phyloP scores from a whole-genome alignment of 2,888 invertebrate genomes.

The Euplexia lucipara region DNA sequence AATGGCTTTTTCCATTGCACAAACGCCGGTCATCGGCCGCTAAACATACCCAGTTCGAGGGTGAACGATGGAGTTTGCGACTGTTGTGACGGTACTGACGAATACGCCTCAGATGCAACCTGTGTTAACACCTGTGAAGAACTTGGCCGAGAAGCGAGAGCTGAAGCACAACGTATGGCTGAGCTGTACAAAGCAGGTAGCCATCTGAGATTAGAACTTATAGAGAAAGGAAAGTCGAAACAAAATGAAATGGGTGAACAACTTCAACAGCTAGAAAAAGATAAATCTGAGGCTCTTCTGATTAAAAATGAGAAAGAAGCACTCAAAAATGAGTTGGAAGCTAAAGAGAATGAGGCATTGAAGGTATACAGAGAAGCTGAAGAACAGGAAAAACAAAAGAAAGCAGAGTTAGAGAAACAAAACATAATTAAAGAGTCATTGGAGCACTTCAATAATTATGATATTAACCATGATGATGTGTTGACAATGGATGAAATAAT shows the following conservation, averaged over 20 bases:
- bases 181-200: conserved; percentile 95
- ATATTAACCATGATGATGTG: conserved; percentile 95
- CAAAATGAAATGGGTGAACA: conserved; percentile 94
- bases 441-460: conserved; percentile 94
- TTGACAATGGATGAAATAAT: conserved; percentile 93
- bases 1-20: conserved; percentile 97
- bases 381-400: conserved; percentile 91
- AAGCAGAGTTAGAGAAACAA: conserved; percentile 91
- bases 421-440: conserved; percentile 92
- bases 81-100: conserved; percentile 97
- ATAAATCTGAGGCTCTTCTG: conserved; percentile 94
- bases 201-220: conserved; percentile 93
- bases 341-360: conserved; percentile 94
- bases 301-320: conserved; percentile 94
- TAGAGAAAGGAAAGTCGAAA: conserved; percentile 94
- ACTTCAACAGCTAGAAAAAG: conserved; percentile 93
- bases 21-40: conserved; percentile 93
- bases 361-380: conserved; percentile 94
- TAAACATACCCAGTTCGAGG: conserved; percentile 95
- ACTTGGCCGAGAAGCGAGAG: conserved; percentile 94
- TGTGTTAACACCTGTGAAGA: conserved; percentile 96
- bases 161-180: conserved; percentile 93
- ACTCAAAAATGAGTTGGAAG: conserved; percentile 94
- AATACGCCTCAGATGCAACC: conserved; percentile 92
- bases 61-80: conserved; percentile 99